Evolutionary conservation across 1,140 invertebrate species (phyloP).

Genomic region (Lamellibrachia luymesi): DNA sequence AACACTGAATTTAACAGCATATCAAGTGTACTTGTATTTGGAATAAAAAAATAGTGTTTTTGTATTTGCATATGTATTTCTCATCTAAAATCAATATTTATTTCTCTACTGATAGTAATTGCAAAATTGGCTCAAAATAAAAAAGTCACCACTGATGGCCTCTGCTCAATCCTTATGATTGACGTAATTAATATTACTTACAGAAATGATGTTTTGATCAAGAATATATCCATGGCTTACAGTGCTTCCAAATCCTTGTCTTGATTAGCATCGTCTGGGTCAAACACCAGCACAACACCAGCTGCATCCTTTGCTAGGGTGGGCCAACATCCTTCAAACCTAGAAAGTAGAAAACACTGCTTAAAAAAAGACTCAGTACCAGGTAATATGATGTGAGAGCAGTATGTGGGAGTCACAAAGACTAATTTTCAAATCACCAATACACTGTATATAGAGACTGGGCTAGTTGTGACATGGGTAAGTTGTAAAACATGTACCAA

Average conservation of each 20-base stretch:
- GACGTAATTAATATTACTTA: neutral
- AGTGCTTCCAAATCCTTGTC: slow-evolving; percentile 69
- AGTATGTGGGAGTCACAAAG: too few relatives aligned
- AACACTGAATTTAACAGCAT: neutral
- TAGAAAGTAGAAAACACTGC: slow-evolving; percentile 46
- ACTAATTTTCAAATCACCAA: too few relatives aligned
- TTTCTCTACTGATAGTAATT: too few relatives aligned
- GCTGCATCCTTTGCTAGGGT: slow-evolving; percentile 69
- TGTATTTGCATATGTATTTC: too few relatives aligned
- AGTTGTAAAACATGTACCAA: too few relatives aligned
- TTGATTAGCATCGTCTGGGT: slow-evolving; percentile 62
- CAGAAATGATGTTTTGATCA: neutral
- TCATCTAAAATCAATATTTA: too few relatives aligned
- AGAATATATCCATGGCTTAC: slow-evolving; percentile 39
- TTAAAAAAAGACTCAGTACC: neutral
- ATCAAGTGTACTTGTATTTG: too few relatives aligned
- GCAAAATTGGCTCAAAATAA: too few relatives aligned
- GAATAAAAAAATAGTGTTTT: too few relatives aligned
- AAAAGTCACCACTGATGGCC: too few relatives aligned
- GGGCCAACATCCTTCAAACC: slow-evolving; percentile 77
- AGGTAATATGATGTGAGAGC: neutral
- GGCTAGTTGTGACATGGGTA: too few relatives aligned
- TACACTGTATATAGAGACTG: too few relatives aligned
- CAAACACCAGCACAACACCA: slow-evolving; percentile 76
- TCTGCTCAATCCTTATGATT: neutral